Percentiles rank a stretch among this genome's conserved stretches.
phyloP scores from a whole-genome alignment of 1,140 invertebrate species.

The Heliothis subflexa region DNA sequence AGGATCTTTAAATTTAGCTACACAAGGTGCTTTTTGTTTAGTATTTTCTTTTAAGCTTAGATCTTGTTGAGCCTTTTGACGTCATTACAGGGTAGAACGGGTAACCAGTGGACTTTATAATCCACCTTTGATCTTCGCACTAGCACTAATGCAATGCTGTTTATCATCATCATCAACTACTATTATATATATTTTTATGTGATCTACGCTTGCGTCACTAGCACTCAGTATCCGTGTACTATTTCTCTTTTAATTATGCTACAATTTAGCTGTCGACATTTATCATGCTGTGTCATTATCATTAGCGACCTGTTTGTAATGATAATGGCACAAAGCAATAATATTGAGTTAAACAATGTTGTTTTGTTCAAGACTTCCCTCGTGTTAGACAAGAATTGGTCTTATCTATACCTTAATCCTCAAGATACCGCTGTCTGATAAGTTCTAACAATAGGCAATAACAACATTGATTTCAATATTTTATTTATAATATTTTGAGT shows the following conservation, averaged over 20 bases:
- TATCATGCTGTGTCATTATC: constrained; percentile 35
- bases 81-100: constrained; percentile 11
- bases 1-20: constrained; percentile 1
- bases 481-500: neutral
- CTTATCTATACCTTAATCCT: constrained; percentile 13
- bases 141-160: constrained; percentile 22
- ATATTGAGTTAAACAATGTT: constrained; percentile 23
- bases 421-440: neutral
- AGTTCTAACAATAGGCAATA: constrained; percentile 6
- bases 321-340: neutral
- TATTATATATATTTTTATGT: constrained; percentile 1
- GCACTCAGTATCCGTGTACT: constrained; percentile 36
- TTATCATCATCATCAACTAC: constrained; percentile 27
- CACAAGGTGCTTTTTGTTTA: neutral
- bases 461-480: constrained; percentile 13
- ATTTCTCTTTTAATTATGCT: constrained; percentile 38
- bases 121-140: constrained; percentile 23
- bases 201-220: constrained; percentile 22
- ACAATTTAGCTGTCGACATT: constrained; percentile 37
- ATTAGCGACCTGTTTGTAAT: constrained; percentile 36
- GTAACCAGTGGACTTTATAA: constrained; percentile 35
- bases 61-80: constrained; percentile 28
- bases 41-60: constrained; percentile 8
- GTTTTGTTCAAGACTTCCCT: neutral
- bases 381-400: neutral